phyloP scores from a whole-genome alignment of 2,113 vertebrate genomes.

The Pluvianellus socialis region DNA sequence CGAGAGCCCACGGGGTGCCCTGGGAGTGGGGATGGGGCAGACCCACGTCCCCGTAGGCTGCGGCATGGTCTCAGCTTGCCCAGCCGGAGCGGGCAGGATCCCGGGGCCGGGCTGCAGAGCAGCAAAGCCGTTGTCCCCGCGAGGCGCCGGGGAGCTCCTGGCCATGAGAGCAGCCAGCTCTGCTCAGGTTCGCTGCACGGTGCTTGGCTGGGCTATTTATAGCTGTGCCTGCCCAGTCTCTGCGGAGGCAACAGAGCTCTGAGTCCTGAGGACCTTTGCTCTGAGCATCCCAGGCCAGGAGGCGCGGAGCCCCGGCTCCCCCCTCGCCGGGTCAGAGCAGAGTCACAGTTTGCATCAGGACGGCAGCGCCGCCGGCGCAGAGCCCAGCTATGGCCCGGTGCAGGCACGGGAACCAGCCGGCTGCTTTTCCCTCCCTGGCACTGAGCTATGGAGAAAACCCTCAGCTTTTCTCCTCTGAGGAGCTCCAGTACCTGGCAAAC shows the following conservation, averaged over 20 bases:
- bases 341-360: not conserved
- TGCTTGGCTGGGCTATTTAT: conserved; percentile 36
- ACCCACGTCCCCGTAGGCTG: not conserved
- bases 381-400: not conserved
- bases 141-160: not conserved
- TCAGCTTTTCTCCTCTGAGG: not conserved
- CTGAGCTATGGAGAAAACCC: not conserved
- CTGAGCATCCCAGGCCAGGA: not conserved
- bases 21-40: not conserved
- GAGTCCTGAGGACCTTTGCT: not conserved
- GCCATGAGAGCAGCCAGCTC: not conserved
- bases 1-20: not conserved
- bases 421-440: not conserved
- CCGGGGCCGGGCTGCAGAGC: rapidly evolving
- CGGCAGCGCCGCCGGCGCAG: not conserved
- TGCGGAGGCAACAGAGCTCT: conserved; percentile 4
- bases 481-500: not conserved
- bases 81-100: rapidly evolving
- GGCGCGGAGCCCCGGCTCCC: not conserved
- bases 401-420: not conserved
- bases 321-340: not conserved
- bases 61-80: rapidly evolving
- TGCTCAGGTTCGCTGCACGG: not conserved
- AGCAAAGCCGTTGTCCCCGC: rapidly evolving
- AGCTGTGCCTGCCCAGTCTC: not conserved